Evolutionary conservation across 1,140 invertebrate genomes (phyloP).

Genomic region (Drosophila fuyamai): DNA sequence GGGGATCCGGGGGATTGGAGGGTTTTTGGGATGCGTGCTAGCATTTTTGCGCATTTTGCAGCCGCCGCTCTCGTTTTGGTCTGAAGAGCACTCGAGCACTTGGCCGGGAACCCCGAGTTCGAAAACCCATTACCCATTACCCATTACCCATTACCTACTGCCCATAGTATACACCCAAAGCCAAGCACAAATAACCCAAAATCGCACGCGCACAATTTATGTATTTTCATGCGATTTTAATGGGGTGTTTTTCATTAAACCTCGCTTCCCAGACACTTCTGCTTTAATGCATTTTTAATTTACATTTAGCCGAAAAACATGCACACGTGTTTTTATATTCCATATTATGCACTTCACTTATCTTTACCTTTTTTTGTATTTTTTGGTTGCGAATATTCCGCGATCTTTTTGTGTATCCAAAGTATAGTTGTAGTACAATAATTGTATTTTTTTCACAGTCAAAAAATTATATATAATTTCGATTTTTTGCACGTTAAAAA

Average conservation of each 20-base stretch:
- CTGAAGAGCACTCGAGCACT: conserved; percentile 53
- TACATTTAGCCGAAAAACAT: conserved; percentile 20
- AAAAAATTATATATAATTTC: conserved; percentile 6
- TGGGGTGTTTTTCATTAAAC: conserved; percentile 62
- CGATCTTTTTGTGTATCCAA: conserved; percentile 3
- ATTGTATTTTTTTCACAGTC: conserved; percentile 15
- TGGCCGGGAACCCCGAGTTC: conserved; percentile 24
- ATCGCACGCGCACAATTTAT: conserved; percentile 71
- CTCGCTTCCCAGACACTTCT: conserved; percentile 27
- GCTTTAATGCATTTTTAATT: conserved; percentile 54
- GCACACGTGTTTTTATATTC: conserved; percentile 9
- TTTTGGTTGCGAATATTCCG: neutral
- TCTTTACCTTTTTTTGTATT: conserved; percentile 37
- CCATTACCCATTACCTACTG: neutral
- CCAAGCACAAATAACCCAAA: conserved; percentile 26
- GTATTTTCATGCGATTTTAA: conserved; percentile 48
- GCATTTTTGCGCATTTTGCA: conserved; percentile 64
- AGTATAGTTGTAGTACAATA: neutral
- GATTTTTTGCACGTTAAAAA: conserved; percentile 10
- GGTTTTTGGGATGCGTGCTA: conserved; percentile 34
- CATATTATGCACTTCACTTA: conserved; percentile 35
- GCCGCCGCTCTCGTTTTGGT: conserved; percentile 60
- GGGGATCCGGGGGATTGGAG: conserved; percentile 2
- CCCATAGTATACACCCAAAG: neutral
- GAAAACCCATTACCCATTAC: conserved; percentile 21